Conservation (phyloP, 1,140 invertebrate genomes). For the Eciton burchellii region DNA sequence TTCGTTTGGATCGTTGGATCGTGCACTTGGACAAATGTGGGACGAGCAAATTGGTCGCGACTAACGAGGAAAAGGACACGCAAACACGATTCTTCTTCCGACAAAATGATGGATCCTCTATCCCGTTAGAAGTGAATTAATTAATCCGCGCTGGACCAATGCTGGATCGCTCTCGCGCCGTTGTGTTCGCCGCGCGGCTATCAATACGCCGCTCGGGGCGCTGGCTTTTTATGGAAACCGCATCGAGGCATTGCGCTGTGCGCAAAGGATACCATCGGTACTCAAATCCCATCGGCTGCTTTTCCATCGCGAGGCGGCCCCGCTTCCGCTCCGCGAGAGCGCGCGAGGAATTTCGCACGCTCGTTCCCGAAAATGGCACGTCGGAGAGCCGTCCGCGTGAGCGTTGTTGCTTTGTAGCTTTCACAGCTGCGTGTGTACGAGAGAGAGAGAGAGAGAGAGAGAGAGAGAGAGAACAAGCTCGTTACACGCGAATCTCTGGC, state of each 20-base stretch:
- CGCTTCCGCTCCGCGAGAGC: slow-evolving; percentile 19
- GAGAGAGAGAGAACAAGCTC: slow-evolving; percentile 31
- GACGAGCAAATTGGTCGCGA: too few species aligned
- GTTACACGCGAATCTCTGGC: slow-evolving; percentile 62
- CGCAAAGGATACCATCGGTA: slow-evolving; percentile 34
- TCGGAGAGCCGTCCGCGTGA: too few species aligned
- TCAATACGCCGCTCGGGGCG: neutral
- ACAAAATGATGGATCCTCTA: too few species aligned
- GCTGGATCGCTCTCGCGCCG: neutral
- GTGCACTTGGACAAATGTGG: too few species aligned
- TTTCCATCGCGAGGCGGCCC: neutral
- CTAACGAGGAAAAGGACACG: too few species aligned
- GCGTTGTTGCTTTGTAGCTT: slow-evolving; percentile 28
- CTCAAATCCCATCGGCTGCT: slow-evolving; percentile 26
- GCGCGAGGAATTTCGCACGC: neutral
- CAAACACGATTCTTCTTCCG: too few species aligned
- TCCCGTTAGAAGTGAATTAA: too few species aligned
- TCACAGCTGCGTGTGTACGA: neutral
- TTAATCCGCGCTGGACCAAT: neutral
- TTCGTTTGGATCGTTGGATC: too few species aligned
- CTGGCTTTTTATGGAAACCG: slow-evolving; percentile 20
- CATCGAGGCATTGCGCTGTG: slow-evolving; percentile 29
- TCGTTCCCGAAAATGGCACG: too few species aligned
- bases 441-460: slow-evolving; percentile 1
- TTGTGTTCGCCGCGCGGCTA: neutral